These are phyloP conservation scores for Motacilla tschutschensis DNA, from an alignment of 2,113 vertebrate species.

Conservation along the genomic window DNA sequence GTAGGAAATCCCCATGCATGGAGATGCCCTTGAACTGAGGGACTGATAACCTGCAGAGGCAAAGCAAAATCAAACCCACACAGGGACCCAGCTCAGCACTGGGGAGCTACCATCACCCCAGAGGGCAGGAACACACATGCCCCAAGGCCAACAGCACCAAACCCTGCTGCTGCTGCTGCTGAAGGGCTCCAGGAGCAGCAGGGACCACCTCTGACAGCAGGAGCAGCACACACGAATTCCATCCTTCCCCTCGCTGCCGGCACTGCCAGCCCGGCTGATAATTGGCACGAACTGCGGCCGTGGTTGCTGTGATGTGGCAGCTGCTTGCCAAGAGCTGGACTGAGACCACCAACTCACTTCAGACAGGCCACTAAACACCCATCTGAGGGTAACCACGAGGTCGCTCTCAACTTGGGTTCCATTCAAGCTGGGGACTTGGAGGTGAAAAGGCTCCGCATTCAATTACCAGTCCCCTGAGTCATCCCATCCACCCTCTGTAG, in stretches of 20 bases:
- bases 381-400: conserved; percentile 61
- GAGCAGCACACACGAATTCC: neutral
- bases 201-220: conserved; percentile 33
- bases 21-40: neutral
- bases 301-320: conserved; percentile 62
- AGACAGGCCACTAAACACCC: conserved; percentile 61
- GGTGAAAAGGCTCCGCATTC: conserved; percentile 59
- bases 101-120: neutral
- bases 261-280: conserved; percentile 30
- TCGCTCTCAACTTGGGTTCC: conserved; percentile 20
- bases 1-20: rapidly evolving
- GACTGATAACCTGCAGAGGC: neutral
- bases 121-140: neutral
- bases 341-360: conserved; percentile 66
- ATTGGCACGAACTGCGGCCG: neutral
- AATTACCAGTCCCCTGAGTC: conserved; percentile 62
- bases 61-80: neutral
- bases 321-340: conserved; percentile 19
- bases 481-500: conserved; percentile 49
- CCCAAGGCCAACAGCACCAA: neutral
- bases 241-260: neutral
- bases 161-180: neutral
- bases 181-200: neutral
- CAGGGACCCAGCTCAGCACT: rapidly evolving
- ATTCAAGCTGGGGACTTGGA: conserved; percentile 35